These are phyloP conservation scores for Opisthograptis luteolata DNA, from an alignment of 2,888 invertebrate species.

Conservation along the genomic window DNA sequence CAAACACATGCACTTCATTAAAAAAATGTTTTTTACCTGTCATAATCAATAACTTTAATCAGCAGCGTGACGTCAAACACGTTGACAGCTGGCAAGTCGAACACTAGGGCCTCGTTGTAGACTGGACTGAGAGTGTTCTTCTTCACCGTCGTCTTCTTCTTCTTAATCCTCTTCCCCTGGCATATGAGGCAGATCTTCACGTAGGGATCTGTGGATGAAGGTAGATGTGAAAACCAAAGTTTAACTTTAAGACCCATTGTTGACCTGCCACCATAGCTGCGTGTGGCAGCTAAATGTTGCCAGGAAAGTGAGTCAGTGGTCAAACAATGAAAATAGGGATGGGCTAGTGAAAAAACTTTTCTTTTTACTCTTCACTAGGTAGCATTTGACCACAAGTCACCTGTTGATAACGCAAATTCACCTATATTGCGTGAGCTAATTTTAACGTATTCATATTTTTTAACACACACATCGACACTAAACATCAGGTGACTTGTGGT, in stretches of 20 bases:
- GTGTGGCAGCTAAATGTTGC: too few relatives aligned
- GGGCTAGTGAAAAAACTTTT: too few relatives aligned
- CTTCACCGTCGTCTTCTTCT: conserved; percentile 96
- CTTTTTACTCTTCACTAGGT: too few relatives aligned
- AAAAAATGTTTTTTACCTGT: conserved; percentile 85
- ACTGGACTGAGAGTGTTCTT: conserved; percentile 94
- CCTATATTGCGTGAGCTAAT: too few relatives aligned
- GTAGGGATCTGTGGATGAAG: conserved; percentile 90
- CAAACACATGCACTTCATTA: neutral
- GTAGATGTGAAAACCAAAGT: neutral
- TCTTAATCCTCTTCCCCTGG: conserved; percentile 95
- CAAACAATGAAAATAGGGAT: too few relatives aligned
- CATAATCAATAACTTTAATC: conserved; percentile 95
- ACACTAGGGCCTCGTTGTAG: conserved; percentile 97
- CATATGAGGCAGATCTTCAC: conserved; percentile 95
- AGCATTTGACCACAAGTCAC: too few relatives aligned
- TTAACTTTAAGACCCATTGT: neutral
- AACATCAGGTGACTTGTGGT: too few relatives aligned
- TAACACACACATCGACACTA: too few relatives aligned
- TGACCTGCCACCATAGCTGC: too few relatives aligned
- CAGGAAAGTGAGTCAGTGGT: too few relatives aligned
- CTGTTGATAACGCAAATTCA: too few relatives aligned
- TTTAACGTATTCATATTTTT: too few relatives aligned
- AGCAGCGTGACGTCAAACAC: conserved; percentile 92
- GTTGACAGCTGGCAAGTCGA: conserved; percentile 94